Percentiles rank a stretch among this genome's conserved stretches.
phyloP scores from a whole-genome alignment of 2,888 invertebrate genomes.

The Julus scandinavius region DNA sequence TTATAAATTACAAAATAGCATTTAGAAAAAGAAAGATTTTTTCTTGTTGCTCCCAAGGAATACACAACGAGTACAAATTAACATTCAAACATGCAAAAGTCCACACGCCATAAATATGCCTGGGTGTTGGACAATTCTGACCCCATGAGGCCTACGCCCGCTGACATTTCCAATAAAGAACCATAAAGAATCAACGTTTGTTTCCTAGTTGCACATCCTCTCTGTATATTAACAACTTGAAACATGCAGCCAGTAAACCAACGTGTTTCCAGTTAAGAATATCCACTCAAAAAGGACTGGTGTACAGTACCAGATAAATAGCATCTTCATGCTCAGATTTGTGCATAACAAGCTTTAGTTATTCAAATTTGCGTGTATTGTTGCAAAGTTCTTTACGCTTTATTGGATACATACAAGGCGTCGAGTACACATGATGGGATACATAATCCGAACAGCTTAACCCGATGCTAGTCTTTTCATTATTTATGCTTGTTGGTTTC shows the following conservation, averaged over 20 bases:
- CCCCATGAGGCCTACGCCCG: conserved; percentile 4
- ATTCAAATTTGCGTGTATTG: no score
- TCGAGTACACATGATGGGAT: no score
- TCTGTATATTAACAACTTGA: background rate
- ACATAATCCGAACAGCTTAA: no score
- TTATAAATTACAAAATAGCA: conserved; percentile 37
- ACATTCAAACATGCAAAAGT: conserved; percentile 33
- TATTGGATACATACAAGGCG: no score
- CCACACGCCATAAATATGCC: background rate
- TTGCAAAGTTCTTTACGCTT: no score
- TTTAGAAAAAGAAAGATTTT: background rate
- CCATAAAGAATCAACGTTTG: background rate
- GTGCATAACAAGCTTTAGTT: background rate
- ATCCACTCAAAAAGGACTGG: background rate
- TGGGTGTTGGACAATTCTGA: conserved; percentile 21
- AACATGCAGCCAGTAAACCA: background rate
- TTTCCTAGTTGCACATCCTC: conserved; percentile 25
- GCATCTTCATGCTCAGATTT: background rate
- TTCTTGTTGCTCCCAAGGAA: background rate
- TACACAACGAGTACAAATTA: conserved; percentile 23
- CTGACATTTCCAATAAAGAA: conserved; percentile 14
- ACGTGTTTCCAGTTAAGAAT: background rate
- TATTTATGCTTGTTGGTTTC: no score
- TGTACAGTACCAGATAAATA: background rate
- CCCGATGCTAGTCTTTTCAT: no score